phyloP scores from a whole-genome alignment of 2,797 vertebrate species.

The Melopsittacus undulatus region DNA sequence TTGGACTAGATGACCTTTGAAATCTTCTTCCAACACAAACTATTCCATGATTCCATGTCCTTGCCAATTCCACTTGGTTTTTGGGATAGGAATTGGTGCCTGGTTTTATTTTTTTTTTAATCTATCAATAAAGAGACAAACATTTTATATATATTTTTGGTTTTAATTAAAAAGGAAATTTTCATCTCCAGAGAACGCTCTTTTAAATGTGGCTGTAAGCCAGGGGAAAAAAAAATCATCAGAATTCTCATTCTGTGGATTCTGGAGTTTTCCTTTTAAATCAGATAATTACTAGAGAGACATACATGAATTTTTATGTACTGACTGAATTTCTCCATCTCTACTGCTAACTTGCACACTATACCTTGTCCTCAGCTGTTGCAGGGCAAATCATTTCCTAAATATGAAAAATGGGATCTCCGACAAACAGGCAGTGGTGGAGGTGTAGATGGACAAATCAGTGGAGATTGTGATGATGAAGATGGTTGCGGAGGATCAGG shows the following conservation, averaged over 20 bases:
- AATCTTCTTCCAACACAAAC: neutral
- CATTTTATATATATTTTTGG: neutral
- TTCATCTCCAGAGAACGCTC: neutral
- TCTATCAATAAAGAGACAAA: neutral
- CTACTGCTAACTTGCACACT: neutral
- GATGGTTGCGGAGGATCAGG: conserved; percentile 87
- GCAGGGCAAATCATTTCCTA: conserved; percentile 84
- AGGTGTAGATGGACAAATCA: conserved; percentile 70
- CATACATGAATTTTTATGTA: neutral
- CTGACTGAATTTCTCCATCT: neutral
- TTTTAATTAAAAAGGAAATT: neutral
- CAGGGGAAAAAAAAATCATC: accelerated
- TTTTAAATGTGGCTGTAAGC: neutral
- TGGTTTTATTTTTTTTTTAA: neutral
- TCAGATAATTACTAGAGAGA: neutral
- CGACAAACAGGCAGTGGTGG: conserved; percentile 67
- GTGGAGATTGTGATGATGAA: conserved; percentile 91
- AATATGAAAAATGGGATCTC: conserved; percentile 77
- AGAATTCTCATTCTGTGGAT: neutral
- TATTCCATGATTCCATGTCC: neutral
- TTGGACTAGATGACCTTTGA: neutral
- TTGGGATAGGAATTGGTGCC: neutral
- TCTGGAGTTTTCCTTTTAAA: neutral
- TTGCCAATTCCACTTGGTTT: neutral
- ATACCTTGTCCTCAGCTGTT: conserved; percentile 76